Evolutionary conservation across 1,140 invertebrate species (phyloP).

Genomic region (Neodiprion fabricii): DNA sequence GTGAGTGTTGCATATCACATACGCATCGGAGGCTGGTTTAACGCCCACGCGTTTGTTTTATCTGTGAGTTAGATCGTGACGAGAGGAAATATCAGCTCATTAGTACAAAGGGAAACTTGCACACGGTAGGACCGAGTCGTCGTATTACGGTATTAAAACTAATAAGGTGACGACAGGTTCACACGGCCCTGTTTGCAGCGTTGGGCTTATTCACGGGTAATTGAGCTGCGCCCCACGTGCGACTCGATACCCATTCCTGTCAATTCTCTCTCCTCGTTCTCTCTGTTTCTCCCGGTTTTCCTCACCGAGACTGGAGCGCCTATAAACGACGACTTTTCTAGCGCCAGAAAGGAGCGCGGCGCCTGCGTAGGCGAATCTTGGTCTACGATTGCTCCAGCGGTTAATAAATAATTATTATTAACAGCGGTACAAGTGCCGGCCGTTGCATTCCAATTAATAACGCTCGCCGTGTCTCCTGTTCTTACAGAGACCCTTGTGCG

Average conservation of each 20-base stretch:
- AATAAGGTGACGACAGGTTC: slow-evolving; percentile 7
- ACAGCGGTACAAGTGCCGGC: neutral
- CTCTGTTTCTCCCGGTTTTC: neutral
- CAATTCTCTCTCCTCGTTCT: neutral
- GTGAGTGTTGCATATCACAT: no score
- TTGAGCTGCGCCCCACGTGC: neutral
- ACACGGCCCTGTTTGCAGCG: neutral
- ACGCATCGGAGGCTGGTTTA: no score
- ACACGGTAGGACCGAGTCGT: neutral
- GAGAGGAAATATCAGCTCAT: neutral
- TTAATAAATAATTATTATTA: slow-evolving; percentile 7
- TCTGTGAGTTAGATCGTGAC: neutral
- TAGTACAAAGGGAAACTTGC: neutral
- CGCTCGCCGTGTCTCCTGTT: neutral
- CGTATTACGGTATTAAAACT: neutral
- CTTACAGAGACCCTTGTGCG: no score
- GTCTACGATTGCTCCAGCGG: neutral
- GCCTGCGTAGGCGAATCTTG: neutral
- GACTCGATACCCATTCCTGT: no score
- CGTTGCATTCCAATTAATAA: slow-evolving; percentile 6
- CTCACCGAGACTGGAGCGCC: no score
- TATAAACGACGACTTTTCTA: neutral
- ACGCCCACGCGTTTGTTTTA: slow-evolving; percentile 3
- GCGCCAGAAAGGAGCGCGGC: neutral
- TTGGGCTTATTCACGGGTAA: neutral